A percentile compares a stretch with the other conserved stretches of the same genome.
These are phyloP conservation scores for Caranx melampygus DNA, from an alignment of 2,113 vertebrate species.

Conservation along the genomic window DNA sequence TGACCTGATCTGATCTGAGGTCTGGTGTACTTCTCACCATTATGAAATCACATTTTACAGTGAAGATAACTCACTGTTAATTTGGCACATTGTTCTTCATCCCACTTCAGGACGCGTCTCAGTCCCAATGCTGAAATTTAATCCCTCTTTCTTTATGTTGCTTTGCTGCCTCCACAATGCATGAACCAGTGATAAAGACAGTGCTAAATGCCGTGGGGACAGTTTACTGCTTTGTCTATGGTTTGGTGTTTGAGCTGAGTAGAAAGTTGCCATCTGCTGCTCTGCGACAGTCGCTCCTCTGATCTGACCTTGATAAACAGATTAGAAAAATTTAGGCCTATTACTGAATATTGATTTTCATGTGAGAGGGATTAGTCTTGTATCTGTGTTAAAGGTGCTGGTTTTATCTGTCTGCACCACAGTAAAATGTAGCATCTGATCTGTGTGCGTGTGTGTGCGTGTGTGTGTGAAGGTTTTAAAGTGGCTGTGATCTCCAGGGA, in stretches of 20 bases:
- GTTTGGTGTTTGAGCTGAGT: conserved; percentile 12
- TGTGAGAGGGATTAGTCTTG: conserved; percentile 29
- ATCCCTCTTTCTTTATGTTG: neutral
- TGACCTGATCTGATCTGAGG: neutral
- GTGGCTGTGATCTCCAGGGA: conserved; percentile 88
- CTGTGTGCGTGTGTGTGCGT: conserved; percentile 32
- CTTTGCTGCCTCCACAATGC: neutral
- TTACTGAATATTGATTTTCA: conserved; percentile 14
- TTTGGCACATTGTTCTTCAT: neutral
- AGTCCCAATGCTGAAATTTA: neutral
- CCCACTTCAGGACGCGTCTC: neutral
- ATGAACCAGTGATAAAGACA: neutral
- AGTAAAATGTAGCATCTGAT: conserved; percentile 7
- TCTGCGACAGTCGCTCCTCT: conserved; percentile 24
- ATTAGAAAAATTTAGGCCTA: conserved; percentile 10
- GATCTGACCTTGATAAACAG: conserved; percentile 43
- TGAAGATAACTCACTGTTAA: neutral
- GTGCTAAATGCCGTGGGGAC: neutral
- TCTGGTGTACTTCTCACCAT: neutral
- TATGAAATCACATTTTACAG: neutral
- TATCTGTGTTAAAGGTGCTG: conserved; percentile 29
- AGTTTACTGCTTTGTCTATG: neutral
- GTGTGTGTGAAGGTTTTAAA: conserved; percentile 78
- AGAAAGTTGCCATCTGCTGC: conserved; percentile 27
- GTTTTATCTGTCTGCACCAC: neutral